These are phyloP conservation scores for Tyrannus savana DNA, from an alignment of 2,113 vertebrate genomes.

Conservation along the genomic window DNA sequence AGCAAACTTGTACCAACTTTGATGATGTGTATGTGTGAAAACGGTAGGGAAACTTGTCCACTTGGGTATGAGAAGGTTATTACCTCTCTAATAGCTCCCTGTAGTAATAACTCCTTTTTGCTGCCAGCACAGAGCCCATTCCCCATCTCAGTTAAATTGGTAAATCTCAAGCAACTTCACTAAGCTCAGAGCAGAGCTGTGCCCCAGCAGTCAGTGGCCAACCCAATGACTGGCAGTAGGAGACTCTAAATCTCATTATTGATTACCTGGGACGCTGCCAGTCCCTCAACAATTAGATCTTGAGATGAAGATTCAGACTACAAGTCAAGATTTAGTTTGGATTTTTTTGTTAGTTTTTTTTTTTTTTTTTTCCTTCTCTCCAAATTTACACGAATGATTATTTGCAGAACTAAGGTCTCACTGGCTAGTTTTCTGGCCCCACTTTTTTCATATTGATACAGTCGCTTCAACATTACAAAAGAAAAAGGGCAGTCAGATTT, in stretches of 20 bases:
- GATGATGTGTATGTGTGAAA: neutral
- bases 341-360: neutral
- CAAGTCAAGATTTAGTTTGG: constrained; percentile 27
- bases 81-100: neutral
- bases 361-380: neutral
- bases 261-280: constrained; percentile 56
- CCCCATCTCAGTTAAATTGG: neutral
- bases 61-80: neutral
- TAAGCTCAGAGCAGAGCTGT: neutral
- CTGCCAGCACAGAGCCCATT: neutral
- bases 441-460: constrained; percentile 45
- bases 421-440: constrained; percentile 10
- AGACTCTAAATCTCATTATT: constrained; percentile 58
- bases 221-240: neutral
- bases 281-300: constrained; percentile 62
- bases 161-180: neutral
- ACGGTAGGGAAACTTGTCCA: neutral
- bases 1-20: neutral
- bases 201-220: neutral
- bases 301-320: constrained; percentile 59
- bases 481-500: constrained; percentile 13
- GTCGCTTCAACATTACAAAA: constrained; percentile 40
- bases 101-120: neutral
- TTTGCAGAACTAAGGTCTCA: constrained; percentile 52
- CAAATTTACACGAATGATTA: constrained; percentile 43